A percentile compares a stretch with the other conserved stretches of the same genome.
Evolutionary conservation across 2,113 vertebrate species (phyloP).

Genomic region (Eidolon helvum): DNA sequence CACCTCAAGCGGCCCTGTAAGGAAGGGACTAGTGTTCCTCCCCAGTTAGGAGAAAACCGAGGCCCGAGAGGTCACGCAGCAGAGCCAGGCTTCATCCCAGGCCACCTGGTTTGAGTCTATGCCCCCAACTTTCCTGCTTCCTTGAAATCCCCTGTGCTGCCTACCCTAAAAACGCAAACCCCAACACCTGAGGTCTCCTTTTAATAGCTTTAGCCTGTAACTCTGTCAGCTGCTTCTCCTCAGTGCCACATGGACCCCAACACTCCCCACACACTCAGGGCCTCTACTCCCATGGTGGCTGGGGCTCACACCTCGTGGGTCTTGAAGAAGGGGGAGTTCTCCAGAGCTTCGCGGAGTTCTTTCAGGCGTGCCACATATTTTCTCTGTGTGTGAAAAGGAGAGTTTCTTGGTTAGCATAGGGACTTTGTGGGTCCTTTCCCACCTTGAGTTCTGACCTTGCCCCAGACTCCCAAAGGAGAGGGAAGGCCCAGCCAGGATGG

Average conservation of each 20-base stretch:
- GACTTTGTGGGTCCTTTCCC: background rate
- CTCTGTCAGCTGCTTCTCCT: background rate
- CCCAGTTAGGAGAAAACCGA: background rate
- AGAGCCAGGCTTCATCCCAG: background rate
- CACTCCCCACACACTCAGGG: accelerated
- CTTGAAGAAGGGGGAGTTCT: constrained; percentile 89
- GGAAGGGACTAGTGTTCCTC: background rate
- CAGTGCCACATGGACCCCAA: background rate
- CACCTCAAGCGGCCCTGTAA: background rate
- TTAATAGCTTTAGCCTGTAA: background rate
- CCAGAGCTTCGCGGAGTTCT: constrained; percentile 86
- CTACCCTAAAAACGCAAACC: background rate
- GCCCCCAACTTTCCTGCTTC: background rate
- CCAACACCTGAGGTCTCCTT: background rate
- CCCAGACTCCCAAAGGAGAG: background rate
- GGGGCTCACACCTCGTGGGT: constrained; percentile 88
- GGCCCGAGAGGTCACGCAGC: background rate
- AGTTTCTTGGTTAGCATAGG: background rate
- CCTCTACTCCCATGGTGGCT: background rate
- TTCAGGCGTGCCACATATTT: constrained; percentile 86
- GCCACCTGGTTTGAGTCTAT: background rate
- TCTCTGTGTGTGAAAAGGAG: constrained; percentile 77
- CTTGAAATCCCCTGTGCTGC: background rate
- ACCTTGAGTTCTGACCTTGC: background rate
- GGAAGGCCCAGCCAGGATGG: background rate